Evolutionary conservation across 2,797 vertebrate species (phyloP), one percentile per base, ranked within the genome.

Genomic region (Takifugu rubripes): DNA sequence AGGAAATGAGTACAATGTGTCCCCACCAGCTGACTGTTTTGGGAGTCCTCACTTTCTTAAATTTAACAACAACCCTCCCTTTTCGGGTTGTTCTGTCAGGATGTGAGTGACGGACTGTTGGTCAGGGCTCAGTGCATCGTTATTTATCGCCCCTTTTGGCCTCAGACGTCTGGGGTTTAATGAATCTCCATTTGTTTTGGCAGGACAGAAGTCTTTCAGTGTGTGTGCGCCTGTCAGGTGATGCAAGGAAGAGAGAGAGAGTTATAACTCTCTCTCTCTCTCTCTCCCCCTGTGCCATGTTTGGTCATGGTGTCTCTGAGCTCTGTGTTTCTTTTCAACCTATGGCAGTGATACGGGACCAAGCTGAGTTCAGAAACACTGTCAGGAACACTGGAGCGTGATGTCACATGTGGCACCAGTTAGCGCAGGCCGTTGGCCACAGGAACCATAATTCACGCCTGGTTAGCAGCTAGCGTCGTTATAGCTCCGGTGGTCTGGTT

Each of bases 1-100:
- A 88, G 91, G 91, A 92, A 91, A 88, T 81, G 84, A 90, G 82
- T 64, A 88, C 90, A 90, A 85, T 88, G 86, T 77, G 43, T 72
- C 76, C 62, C 33, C 56, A 72, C 68, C 50, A 58, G 45, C 72
- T 70, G 75, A 65, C 82, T 86, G 77, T 83, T 85, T 83, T 78
- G 72, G 83, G 77, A 79, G 52, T 70, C 64, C 66, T 77, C 69
- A 65, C 59, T 63, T 82, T 81, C 52, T 72, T 40, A 40, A 40
- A 74, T 70, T 83, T 76, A 77, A 84, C 82, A 87, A 86, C 86
- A 78, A 81, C 84, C 78, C 68, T 60, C 69, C 54, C 44, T 61
- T 61, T 65, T 69, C 72, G 71, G 72, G 62, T 56, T 74, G 63
- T 74, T 72, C 84, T 81, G 79, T 86, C 77, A 81, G 81, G 79